A percentile compares a stretch with the other conserved stretches of the same genome.
Evolutionary conservation across 2,888 invertebrate genomes (phyloP).

Genomic region (Mactromeris polynyma): DNA sequence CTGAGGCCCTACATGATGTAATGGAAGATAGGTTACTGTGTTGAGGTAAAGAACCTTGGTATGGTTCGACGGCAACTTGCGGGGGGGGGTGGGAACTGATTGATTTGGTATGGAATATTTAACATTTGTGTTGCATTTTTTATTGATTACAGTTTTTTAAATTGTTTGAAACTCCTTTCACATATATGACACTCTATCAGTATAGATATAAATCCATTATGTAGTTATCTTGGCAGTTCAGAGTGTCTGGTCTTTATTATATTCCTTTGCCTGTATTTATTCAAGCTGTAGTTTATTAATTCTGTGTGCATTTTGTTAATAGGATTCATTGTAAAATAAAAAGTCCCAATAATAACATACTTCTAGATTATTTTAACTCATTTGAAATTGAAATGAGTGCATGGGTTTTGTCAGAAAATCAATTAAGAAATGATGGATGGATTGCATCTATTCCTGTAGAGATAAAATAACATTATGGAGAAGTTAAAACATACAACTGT

Average conservation of each 20-base stretch:
- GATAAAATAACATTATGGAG: background rate
- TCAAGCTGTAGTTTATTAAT: background rate
- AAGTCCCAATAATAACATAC: background rate
- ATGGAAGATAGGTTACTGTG: too few relatives aligned
- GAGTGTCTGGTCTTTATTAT: background rate
- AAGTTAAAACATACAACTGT: slow-evolving; percentile 3
- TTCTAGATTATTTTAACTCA: background rate
- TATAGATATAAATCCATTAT: too few relatives aligned
- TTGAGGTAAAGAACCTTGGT: too few relatives aligned
- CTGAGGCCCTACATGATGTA: too few relatives aligned
- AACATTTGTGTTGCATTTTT: too few relatives aligned
- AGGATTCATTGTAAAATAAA: background rate
- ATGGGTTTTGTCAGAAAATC: slow-evolving; percentile 27
- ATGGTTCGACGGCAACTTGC: too few relatives aligned
- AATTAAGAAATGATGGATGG: slow-evolving; percentile 22
- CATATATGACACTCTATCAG: too few relatives aligned
- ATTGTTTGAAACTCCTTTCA: too few relatives aligned
- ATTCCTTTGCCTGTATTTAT: background rate
- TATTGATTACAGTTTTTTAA: too few relatives aligned
- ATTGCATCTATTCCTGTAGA: background rate
- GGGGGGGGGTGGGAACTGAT: too few relatives aligned
- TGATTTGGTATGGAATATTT: too few relatives aligned
- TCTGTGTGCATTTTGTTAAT: background rate
- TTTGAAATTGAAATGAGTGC: slow-evolving; percentile 15
- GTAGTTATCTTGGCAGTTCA: too few relatives aligned